Evolutionary conservation across 2,113 vertebrate genomes (phyloP).

Genomic region (Oxyura jamaicensis): DNA sequence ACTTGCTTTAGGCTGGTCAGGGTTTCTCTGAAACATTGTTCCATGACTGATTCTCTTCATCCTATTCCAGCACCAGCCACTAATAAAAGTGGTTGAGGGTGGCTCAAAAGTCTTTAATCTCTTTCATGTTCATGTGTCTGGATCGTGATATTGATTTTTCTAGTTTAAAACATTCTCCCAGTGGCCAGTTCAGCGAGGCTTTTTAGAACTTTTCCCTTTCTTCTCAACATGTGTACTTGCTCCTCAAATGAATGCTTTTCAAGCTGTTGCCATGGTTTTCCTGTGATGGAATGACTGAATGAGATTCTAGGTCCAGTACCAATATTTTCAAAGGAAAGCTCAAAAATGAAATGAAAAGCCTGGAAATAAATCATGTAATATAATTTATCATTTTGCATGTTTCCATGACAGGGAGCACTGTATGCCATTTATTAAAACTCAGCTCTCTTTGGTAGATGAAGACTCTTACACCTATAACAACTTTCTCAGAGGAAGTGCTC

Average conservation of each 20-base stretch:
- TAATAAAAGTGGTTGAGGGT: background rate
- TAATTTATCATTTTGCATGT: background rate
- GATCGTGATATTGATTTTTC: slow-evolving; percentile 24
- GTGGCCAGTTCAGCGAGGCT: background rate
- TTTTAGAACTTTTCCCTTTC: slow-evolving; percentile 9
- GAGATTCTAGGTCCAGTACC: background rate
- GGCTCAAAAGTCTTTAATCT: slow-evolving; percentile 36
- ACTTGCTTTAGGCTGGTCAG: slow-evolving; percentile 8
- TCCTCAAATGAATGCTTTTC: slow-evolving; percentile 8
- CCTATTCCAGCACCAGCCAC: slow-evolving; percentile 20
- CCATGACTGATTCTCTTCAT: slow-evolving; percentile 44
- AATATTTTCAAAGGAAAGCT: background rate
- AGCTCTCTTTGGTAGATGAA: background rate
- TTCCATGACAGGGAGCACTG: background rate
- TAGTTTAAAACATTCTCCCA: slow-evolving; percentile 2
- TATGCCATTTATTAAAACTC: background rate
- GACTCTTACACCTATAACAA: background rate
- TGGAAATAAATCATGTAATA: background rate
- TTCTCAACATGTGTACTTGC: background rate
- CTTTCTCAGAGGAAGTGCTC: background rate
- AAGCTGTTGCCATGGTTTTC: slow-evolving; percentile 35
- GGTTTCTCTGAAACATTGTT: slow-evolving; percentile 36
- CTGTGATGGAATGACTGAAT: background rate
- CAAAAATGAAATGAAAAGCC: background rate
- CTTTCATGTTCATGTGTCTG: slow-evolving; percentile 21